Conservation (phyloP, 1,140 invertebrate species). For the Delia radicum region DNA sequence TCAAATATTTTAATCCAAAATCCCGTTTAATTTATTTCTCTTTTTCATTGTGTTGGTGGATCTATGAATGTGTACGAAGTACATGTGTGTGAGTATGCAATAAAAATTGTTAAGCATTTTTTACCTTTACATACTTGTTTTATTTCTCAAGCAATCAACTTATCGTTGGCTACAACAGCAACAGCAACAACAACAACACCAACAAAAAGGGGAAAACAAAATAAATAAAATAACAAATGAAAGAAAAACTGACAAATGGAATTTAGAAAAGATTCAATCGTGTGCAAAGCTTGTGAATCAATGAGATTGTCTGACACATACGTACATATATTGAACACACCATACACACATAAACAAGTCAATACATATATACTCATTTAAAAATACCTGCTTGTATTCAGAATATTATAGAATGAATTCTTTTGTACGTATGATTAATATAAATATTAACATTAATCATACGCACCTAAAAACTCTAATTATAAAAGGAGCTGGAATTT, state of each 20-base stretch:
- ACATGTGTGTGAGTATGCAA: background rate
- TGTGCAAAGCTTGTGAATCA: background rate
- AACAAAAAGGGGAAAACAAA: background rate
- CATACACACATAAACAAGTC: background rate
- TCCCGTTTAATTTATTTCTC: background rate
- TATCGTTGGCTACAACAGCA: background rate
- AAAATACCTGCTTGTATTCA: too few relatives aligned
- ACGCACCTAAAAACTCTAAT: too few relatives aligned
- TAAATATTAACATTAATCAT: too few relatives aligned
- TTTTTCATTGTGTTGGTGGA: background rate
- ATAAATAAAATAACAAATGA: background rate
- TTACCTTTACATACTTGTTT: background rate
- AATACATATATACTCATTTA: background rate
- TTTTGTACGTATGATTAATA: too few relatives aligned
- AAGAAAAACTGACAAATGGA: slow-evolving; percentile 1
- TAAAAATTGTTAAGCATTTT: background rate
- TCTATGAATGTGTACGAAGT: background rate
- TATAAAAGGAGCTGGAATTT: too few relatives aligned
- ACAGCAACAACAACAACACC: background rate
- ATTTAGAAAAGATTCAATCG: background rate
- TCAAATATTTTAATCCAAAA: background rate
- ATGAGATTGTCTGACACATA: background rate
- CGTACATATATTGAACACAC: background rate
- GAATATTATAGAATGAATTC: too few relatives aligned
- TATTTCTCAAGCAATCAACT: background rate